phyloP scores from a whole-genome alignment of 2,888 invertebrate genomes.

The Hipparchia semele region DNA sequence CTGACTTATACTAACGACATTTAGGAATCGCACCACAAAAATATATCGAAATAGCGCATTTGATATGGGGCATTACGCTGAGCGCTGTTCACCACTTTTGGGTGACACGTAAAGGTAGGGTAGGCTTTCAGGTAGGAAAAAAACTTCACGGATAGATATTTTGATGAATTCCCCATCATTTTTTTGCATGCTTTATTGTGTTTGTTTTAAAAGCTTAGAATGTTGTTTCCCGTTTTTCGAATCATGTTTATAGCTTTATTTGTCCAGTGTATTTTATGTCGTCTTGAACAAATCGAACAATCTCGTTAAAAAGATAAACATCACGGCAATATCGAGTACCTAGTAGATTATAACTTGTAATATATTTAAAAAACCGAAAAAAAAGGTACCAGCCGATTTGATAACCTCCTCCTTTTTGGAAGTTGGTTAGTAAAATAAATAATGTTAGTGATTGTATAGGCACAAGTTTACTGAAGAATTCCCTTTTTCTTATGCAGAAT shows the following conservation, averaged over 20 bases:
- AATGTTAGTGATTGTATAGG: too few species aligned
- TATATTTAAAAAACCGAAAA: too few species aligned
- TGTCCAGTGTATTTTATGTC: not conserved
- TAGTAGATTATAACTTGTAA: too few species aligned
- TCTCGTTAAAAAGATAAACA: not conserved
- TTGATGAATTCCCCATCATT: not conserved
- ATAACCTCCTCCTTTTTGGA: too few species aligned
- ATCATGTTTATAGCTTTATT: not conserved
- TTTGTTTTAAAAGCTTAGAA: conserved; percentile 8
- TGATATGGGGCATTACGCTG: not conserved
- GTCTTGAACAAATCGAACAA: not conserved
- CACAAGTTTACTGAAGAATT: too few species aligned
- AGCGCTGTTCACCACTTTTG: too few species aligned
- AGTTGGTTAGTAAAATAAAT: too few species aligned
- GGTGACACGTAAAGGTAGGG: not conserved
- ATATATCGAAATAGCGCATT: too few species aligned
- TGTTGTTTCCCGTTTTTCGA: not conserved
- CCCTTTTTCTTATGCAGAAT: too few species aligned
- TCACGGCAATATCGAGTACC: not conserved
- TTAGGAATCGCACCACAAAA: too few species aligned
- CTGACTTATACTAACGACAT: not conserved
- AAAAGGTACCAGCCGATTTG: too few species aligned
- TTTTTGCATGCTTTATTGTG: conserved; percentile 4
- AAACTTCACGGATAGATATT: not conserved
- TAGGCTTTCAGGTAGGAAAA: too few species aligned